Conservation (phyloP, 2,888 invertebrate species). For the Xanthia togata region DNA sequence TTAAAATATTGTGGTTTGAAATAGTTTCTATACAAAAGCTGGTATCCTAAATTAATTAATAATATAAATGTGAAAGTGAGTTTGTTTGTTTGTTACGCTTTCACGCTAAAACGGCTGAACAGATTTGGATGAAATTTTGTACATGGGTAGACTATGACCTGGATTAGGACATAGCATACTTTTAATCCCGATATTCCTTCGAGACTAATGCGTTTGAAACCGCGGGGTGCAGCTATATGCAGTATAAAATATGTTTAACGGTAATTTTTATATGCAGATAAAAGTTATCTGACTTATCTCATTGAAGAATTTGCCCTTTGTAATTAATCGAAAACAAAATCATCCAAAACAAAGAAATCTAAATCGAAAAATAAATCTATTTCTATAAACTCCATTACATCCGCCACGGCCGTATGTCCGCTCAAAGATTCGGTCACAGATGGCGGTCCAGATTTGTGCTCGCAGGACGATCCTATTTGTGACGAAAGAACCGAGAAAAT, state of each 20-base stretch:
- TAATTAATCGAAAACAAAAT: background rate
- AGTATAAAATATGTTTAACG: too few species aligned
- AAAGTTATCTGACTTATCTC: background rate
- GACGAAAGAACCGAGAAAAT: constrained; percentile 79
- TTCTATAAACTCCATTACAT: constrained; percentile 6
- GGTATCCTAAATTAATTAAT: too few species aligned
- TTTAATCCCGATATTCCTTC: too few species aligned
- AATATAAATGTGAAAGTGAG: too few species aligned
- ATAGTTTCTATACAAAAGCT: background rate
- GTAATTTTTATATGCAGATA: background rate
- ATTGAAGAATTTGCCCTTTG: background rate
- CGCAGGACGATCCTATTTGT: constrained; percentile 86
- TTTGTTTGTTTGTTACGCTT: too few species aligned
- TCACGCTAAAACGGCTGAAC: too few species aligned
- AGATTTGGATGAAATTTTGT: too few species aligned
- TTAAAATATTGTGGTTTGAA: background rate
- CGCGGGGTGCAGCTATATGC: too few species aligned
- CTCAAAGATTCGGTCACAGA: constrained; percentile 84
- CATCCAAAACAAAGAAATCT: background rate
- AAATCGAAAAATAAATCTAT: background rate
- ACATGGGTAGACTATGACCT: too few species aligned
- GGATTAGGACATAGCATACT: too few species aligned
- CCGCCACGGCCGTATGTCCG: constrained; percentile 72
- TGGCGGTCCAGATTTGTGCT: constrained; percentile 85
- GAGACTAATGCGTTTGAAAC: too few species aligned